phyloP scores from a whole-genome alignment of 1,140 invertebrate species.

The Bombus consobrinus region DNA sequence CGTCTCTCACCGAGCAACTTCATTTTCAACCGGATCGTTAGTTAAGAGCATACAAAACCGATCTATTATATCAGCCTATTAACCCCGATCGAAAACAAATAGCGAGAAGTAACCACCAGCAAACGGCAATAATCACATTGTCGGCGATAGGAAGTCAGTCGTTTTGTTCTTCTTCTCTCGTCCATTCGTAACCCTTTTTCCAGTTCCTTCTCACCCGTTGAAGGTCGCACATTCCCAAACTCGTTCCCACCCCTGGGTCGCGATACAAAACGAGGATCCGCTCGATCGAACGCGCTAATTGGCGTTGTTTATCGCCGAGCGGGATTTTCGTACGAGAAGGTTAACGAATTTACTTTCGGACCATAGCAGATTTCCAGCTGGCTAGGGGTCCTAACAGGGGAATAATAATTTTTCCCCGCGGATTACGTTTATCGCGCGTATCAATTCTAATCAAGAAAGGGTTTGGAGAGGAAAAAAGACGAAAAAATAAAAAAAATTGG shows the following conservation, averaged over 20 bases:
- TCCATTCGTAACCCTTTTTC: constrained; percentile 4
- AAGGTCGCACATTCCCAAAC: background rate
- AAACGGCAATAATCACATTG: constrained; percentile 4
- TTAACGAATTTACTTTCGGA: constrained; percentile 25
- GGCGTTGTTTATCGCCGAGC: constrained; percentile 25
- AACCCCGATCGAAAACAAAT: background rate
- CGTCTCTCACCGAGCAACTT: background rate
- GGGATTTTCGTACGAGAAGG: background rate
- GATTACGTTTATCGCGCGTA: constrained; percentile 17
- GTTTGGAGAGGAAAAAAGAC: background rate
- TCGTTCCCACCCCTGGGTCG: background rate
- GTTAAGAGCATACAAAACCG: background rate
- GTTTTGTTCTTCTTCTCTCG: constrained; percentile 12
- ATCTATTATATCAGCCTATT: background rate
- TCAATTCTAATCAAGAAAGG: constrained; percentile 24
- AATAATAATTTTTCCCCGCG: background rate
- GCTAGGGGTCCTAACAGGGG: too few relatives aligned
- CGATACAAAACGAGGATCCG: background rate
- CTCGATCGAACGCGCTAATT: constrained; percentile 37
- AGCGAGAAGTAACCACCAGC: background rate
- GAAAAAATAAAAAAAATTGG: background rate
- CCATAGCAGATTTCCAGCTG: background rate
- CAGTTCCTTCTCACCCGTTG: background rate
- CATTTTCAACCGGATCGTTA: background rate
- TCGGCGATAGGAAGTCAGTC: background rate